Base-by-base conservation (phyloP, 2,888 invertebrate genomes). In the Pseudolycoriella hygida region DNA sequence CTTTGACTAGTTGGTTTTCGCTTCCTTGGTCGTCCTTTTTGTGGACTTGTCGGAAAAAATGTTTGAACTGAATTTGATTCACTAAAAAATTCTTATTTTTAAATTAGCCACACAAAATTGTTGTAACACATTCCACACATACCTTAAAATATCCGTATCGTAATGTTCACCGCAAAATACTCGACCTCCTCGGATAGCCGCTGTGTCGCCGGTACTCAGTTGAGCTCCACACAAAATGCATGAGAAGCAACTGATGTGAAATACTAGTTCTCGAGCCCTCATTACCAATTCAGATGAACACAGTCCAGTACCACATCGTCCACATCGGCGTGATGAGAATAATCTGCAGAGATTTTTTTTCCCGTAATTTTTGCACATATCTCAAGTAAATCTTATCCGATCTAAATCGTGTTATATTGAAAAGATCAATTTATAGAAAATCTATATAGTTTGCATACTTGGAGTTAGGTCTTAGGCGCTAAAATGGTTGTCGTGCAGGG, bases 251-350 rank as follows among this genome's bases (percentile, higher is more conserved):
- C 80, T 76, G 47, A 90, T 73, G 62, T 93, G 92, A 67, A 84
- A 93, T 48, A 90, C 85, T 56, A 81, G 71, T 53, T 89, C 88
- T 39, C 83, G 68, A 0, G 89, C 90, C 49, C 88, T 68, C 90
- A 92, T 92, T 57, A 92, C 89, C 59, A 92, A 69, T 67, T 92
- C 90, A 56, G 83, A 81, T 37, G 87, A 80, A 8, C 83, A 78
- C 57, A 93, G 87, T 5, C 84, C 84, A 43, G 80, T 76, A 19
- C 80, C 80, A 58, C 92, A 93, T 41, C 89, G 76, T 8, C 83
- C 80, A 64, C 90, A 90, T 48, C 87, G 74, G 55, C 85, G 79
- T 51, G 84, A 80, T 52, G 84, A 85, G 63, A 88, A 92, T 59
- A 87, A 67, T 62, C 92, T 92, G 74, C 3, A 75, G n/a, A n/a